Evolutionary conservation across 2,888 invertebrate genomes (phyloP).

Genomic region (Allygus modestus): DNA sequence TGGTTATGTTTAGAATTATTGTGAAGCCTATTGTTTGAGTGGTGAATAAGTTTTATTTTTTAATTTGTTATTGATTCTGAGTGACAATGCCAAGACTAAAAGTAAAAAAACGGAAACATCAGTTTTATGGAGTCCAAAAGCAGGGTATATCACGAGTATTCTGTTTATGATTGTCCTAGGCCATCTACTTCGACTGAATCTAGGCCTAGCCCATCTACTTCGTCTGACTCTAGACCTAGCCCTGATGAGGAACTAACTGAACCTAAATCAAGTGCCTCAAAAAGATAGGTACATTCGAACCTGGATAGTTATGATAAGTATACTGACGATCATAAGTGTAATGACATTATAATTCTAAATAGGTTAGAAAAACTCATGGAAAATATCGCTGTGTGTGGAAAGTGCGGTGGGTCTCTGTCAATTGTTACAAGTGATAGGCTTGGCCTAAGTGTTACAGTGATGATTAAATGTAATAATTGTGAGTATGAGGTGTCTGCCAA

Average conservation of each 20-base stretch:
- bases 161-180: conserved; percentile 12
- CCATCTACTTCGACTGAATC: background rate
- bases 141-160: background rate
- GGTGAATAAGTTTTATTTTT: background rate
- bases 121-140: conserved; percentile 9
- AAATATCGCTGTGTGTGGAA: no score
- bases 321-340: conserved; percentile 1
- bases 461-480: no score
- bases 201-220: background rate
- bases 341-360: conserved; percentile 41
- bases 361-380: conserved; percentile 7
- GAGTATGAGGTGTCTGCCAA: conserved; percentile 18
- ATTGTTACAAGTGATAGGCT: no score
- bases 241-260: no score
- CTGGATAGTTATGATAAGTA: conserved; percentile 11
- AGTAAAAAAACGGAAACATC: background rate
- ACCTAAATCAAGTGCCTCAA: no score
- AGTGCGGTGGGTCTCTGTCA: no score
- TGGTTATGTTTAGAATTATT: conserved; percentile 8
- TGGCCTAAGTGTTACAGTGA: no score
- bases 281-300: no score
- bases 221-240: background rate
- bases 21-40: conserved; percentile 9
- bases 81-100: no score
- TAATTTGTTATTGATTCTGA: no score